These are phyloP conservation scores for Sebastes flavidus DNA, from an alignment of 2,797 vertebrate genomes.

Conservation along the genomic window DNA sequence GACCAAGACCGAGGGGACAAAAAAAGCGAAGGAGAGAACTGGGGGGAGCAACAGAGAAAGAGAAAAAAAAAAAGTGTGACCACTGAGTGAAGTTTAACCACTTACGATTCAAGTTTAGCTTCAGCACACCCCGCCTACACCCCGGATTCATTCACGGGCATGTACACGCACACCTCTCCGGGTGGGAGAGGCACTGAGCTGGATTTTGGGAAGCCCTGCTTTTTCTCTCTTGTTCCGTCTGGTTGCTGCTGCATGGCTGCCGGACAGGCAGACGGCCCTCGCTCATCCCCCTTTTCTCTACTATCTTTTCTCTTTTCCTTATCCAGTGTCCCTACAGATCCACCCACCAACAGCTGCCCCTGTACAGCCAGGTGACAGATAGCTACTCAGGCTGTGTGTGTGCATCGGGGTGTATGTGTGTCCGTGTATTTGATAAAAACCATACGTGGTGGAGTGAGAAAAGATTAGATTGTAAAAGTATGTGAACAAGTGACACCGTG, in stretches of 20 bases:
- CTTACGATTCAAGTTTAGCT: constrained; percentile 79
- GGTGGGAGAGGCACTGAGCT: constrained; percentile 68
- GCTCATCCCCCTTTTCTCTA: constrained; percentile 62
- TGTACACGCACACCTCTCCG: constrained; percentile 58
- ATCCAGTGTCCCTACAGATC: constrained; percentile 55
- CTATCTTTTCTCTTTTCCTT: constrained; percentile 66
- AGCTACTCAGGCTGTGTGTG: constrained; percentile 26
- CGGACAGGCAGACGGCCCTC: constrained; percentile 57
- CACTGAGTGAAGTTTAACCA: constrained; percentile 80
- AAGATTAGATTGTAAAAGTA: constrained; percentile 67
- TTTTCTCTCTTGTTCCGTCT: constrained; percentile 77
- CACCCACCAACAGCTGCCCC: constrained; percentile 54
- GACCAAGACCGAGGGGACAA: constrained; percentile 70
- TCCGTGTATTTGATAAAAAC: constrained; percentile 29
- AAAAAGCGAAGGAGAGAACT: constrained; percentile 41
- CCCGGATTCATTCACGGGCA: constrained; percentile 65
- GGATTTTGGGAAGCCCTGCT: constrained; percentile 75
- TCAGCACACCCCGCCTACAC: constrained; percentile 73
- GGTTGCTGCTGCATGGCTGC: constrained; percentile 70
- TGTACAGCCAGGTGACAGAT: constrained; percentile 62
- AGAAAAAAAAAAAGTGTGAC: constrained; percentile 64
- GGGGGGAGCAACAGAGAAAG: constrained; percentile 44
- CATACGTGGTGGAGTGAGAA: constrained; percentile 36
- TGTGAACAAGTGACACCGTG: constrained; percentile 60
- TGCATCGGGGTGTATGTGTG: constrained; percentile 20